Evolutionary conservation across 2,888 invertebrate genomes (phyloP).

Genomic region (Perdita meconis): DNA sequence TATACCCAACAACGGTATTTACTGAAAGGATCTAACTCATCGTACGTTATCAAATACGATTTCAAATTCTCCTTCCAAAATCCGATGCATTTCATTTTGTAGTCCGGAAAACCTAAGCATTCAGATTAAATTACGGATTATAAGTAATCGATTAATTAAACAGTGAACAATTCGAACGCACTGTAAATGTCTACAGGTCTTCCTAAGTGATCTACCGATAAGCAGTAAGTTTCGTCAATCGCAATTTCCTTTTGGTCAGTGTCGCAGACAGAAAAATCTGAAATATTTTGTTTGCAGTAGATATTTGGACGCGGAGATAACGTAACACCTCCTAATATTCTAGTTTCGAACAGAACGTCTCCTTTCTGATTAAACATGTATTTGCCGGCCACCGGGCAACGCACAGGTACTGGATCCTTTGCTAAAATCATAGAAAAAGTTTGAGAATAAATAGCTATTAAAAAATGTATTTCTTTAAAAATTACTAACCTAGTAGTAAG

Average conservation of each 20-base stretch:
- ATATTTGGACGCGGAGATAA: conserved; percentile 96
- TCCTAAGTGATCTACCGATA: conserved; percentile 98
- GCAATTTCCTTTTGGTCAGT: conserved; percentile 97
- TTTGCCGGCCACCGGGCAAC: conserved; percentile 98
- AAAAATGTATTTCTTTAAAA: neutral
- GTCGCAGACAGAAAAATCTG: conserved; percentile 98
- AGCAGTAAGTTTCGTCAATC: conserved; percentile 97
- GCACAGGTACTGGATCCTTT: conserved; percentile 95
- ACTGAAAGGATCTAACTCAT: conserved; percentile 97
- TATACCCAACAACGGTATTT: conserved; percentile 99
- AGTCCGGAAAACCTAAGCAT: conserved; percentile 93
- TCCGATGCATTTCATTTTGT: conserved; percentile 98
- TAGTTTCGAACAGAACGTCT: conserved; percentile 95
- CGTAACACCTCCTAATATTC: conserved; percentile 98
- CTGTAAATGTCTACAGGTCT: conserved; percentile 98
- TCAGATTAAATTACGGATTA: conserved; percentile 6
- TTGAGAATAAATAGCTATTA: no score
- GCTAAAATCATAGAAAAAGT: conserved; percentile 84
- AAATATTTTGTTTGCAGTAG: conserved; percentile 96
- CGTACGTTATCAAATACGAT: conserved; percentile 97
- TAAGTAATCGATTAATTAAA: neutral
- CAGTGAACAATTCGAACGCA: conserved; percentile 75
- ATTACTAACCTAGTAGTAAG: conserved; percentile 87
- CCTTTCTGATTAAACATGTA: conserved; percentile 96
- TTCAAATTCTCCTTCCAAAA: conserved; percentile 99